Evolutionary conservation across 2,797 vertebrate species (phyloP), one percentile per base, ranked within the genome.

Genomic region (Momotus momota): DNA sequence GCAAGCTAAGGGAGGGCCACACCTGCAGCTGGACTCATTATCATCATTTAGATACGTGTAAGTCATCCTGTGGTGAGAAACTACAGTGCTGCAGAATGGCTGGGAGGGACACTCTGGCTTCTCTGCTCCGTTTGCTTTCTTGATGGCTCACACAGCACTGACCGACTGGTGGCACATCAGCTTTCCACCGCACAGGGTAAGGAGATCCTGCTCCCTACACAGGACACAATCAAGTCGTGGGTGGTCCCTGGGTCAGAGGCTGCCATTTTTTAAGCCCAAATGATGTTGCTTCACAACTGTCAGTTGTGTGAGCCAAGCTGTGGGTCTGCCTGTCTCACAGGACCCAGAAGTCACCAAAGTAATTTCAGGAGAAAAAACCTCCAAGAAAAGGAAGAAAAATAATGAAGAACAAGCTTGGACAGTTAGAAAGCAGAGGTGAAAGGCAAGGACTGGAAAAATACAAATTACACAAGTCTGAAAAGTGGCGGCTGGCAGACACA

Each of bases 11-110:
- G 40, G 29, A 46, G 4, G 40, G 58, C 58, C 5, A 7, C 48
- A 70, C 35, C 43, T 71, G 69, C 52, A 84, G 55, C 45, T 70
- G 71, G 40, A 62, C 71, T 89, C 41, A 12, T 41, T 33, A 35
- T 31, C n/a, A 23, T 35, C 7, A 1, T 51, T 79, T 22, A 79
- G 31, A n/a, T 9, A 83, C 0, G 0, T 6, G 1, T 7, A 61
- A 83, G 21, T 73, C 58, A 90, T 25, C 17, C 55, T 40, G 18
- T 23, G 49, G 49, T 0, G 5, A 65, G 46, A 58, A 49, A 48
- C 9, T 7, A 2, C 3, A 0, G 54, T 3, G 38, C 35, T 84
- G 62, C 41, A 80, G 40, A 6, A 65, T 10, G 51, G 13, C 40
- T 2, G 2, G 55, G 57, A 88, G 38, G 31, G 46, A 17, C 15